Base-by-base conservation (phyloP, 2,113 vertebrate genomes). In the Phrynocephalus versicolor region DNA sequence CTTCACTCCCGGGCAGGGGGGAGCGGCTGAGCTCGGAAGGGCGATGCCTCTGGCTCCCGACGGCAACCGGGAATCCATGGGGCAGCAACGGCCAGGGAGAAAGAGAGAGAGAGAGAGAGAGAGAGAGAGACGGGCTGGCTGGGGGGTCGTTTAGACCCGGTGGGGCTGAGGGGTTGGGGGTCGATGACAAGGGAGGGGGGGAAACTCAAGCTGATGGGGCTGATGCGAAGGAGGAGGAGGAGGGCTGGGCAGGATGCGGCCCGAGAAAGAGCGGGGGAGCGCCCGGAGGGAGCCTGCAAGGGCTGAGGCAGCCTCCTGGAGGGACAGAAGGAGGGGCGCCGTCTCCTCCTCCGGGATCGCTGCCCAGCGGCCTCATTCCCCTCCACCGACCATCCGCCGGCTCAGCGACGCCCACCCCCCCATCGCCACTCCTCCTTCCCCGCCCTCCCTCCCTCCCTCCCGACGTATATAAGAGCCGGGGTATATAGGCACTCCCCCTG, bases 21-120 rank as follows among this genome's bases (percentile, higher is more conserved):
- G 89, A 79, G 60, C 18, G 14, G 55, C 39, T 27, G 74, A 74
- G 81, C 81, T 3, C 60, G 77, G 91, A 80, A 91, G 81, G 91
- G 88, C 83, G 82, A 82, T 90, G 65, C 85, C 91, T 18, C 88
- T 88, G 89, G 89, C 92, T 86, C 90, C 93, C 78, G 89, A 88
- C 90, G 88, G 90, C 39, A 86, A 87, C 88, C 93, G 85, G 92
- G 79, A 86, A 88, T 88, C 94, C 95, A 94, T 94, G 84, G 75
- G 85, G 92, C 86, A 70, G 58, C 58, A 9, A 27, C 23, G 8
- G 27, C 8, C 6, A 27, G 64, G 25, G 8, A n/a, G n/a, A n/a
- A n/a, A n/a, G n/a, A n/a, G n/a, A n/a, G n/a, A n/a, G n/a, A n/a
- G n/a, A n/a, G n/a, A n/a, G n/a, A n/a, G n/a, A n/a, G n/a, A n/a